phyloP scores from a whole-genome alignment of 2,113 vertebrate genomes.

The Pelobates fuscus region DNA sequence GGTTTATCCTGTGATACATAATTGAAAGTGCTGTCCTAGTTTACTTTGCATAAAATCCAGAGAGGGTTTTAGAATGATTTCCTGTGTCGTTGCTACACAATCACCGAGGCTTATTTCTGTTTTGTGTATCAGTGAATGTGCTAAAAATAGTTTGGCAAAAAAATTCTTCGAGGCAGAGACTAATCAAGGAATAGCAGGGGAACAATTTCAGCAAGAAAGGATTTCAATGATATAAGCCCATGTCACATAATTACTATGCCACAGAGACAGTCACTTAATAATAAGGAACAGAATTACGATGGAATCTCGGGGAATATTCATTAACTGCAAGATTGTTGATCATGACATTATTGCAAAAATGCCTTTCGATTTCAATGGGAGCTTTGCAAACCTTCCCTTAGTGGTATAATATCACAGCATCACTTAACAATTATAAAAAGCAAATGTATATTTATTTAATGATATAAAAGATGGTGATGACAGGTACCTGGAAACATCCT shows the following conservation, averaged over 20 bases:
- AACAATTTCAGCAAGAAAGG: slow-evolving; percentile 28
- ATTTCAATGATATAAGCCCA: slow-evolving; percentile 30
- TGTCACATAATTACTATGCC: slow-evolving; percentile 42
- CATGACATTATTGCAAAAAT: neutral
- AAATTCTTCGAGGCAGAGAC: slow-evolving; percentile 24
- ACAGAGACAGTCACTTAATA: slow-evolving; percentile 25
- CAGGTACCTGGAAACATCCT: no score
- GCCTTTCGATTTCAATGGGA: neutral
- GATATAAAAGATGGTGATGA: no score
- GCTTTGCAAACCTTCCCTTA: neutral
- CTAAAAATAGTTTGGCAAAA: slow-evolving; percentile 42
- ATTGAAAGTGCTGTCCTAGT: slow-evolving; percentile 35
- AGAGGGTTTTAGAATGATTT: slow-evolving; percentile 21
- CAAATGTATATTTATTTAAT: neutral
- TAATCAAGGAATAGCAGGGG: slow-evolving; percentile 40
- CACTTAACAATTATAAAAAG: no score
- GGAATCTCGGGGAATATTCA: slow-evolving; percentile 32
- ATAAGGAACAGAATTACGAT: slow-evolving; percentile 15
- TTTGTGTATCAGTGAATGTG: slow-evolving; percentile 15
- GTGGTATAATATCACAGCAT: no score
- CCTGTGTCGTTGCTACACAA: neutral
- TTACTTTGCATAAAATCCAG: slow-evolving; percentile 32
- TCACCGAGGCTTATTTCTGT: slow-evolving; percentile 18
- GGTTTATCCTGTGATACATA: slow-evolving; percentile 17
- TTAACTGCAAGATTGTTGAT: slow-evolving; percentile 27